Percentiles rank a stretch among this genome's conserved stretches.
Evolutionary conservation across 2,113 vertebrate species (phyloP).

Genomic region (Ciconia stormi): DNA sequence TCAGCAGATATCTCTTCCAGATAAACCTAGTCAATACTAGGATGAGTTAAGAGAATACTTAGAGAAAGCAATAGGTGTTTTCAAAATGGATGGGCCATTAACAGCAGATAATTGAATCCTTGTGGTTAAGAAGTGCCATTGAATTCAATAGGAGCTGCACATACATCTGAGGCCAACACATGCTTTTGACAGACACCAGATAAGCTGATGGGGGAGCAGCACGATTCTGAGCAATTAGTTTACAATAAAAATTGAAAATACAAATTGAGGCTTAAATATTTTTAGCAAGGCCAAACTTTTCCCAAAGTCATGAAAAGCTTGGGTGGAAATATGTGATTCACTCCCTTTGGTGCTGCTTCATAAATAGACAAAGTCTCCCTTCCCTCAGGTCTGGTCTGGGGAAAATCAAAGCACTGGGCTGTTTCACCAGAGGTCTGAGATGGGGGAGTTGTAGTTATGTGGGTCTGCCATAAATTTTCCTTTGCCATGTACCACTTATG

Average conservation of each 20-base stretch:
- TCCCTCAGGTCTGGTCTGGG: neutral
- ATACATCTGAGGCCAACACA: neutral
- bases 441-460: neutral
- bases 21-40: neutral
- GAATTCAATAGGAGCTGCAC: neutral
- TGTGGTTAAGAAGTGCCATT: neutral
- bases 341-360: neutral
- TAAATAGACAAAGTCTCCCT: neutral
- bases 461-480: neutral
- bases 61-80: slow-evolving; percentile 31
- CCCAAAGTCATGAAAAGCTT: neutral
- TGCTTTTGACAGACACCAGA: neutral
- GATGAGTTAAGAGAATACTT: slow-evolving; percentile 28
- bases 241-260: neutral
- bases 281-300: neutral
- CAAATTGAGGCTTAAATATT: neutral
- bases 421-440: neutral
- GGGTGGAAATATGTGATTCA: neutral
- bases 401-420: neutral
- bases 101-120: slow-evolving; percentile 3
- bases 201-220: neutral
- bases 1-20: neutral
- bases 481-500: neutral
- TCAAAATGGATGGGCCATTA: slow-evolving; percentile 26
- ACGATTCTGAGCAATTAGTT: neutral